Evolutionary conservation across 2,797 vertebrate species (phyloP).

Genomic region (Arremon aurantiirostris): DNA sequence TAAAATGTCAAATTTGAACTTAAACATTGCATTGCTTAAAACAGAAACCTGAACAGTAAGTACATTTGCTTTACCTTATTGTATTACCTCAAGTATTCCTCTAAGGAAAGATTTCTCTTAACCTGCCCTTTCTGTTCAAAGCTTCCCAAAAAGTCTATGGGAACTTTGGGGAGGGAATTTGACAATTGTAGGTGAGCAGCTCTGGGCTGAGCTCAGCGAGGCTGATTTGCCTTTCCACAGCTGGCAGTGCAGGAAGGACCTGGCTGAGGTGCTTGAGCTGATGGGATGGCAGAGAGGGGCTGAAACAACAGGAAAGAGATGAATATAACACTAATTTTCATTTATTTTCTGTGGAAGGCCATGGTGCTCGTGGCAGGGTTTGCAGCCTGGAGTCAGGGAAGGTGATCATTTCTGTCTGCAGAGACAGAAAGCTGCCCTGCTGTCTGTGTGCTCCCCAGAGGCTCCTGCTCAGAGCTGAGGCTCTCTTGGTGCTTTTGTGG

Average conservation of each 20-base stretch:
- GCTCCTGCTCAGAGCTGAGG: neutral
- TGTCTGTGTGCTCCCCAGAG: neutral
- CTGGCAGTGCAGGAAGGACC: neutral
- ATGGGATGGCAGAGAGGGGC: neutral
- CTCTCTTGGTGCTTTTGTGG: fast-evolving
- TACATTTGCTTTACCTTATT: neutral
- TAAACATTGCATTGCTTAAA: neutral
- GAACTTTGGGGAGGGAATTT: neutral
- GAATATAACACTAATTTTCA: neutral
- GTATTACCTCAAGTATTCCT: neutral
- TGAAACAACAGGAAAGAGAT: neutral
- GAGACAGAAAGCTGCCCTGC: neutral
- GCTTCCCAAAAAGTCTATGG: neutral
- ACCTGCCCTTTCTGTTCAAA: neutral
- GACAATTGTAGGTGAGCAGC: neutral
- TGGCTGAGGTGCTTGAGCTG: neutral
- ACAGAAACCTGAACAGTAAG: no score
- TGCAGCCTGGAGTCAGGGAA: neutral
- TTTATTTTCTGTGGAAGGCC: neutral
- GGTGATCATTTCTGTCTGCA: neutral
- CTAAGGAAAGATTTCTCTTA: neutral
- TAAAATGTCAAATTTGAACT: neutral
- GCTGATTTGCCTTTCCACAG: neutral
- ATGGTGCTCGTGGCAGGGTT: neutral
- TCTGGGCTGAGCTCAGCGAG: neutral